A percentile compares a stretch with the other conserved stretches of the same genome.
phyloP scores from a whole-genome alignment of 2,888 invertebrate species.

The Chalcosyrphus nemorum region DNA sequence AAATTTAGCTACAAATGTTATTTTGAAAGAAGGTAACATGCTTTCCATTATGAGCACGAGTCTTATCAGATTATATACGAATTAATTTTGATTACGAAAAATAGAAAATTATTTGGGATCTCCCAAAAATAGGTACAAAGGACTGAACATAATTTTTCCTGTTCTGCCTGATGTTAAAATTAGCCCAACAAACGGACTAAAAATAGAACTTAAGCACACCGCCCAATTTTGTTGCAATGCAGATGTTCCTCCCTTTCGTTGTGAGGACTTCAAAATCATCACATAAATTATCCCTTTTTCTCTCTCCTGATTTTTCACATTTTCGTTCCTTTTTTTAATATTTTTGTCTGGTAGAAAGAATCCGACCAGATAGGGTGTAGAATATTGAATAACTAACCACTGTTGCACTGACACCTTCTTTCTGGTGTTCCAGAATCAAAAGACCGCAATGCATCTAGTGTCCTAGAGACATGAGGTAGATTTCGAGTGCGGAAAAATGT shows the following conservation, averaged over 20 bases:
- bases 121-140: not conserved
- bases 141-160: not conserved
- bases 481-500: constrained; percentile 34
- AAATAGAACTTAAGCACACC: constrained; percentile 33
- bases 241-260: constrained; percentile 48
- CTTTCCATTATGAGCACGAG: too few species aligned
- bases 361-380: not conserved
- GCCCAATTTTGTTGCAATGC: constrained; percentile 62
- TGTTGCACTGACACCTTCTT: constrained; percentile 53
- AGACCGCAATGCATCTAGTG: constrained; percentile 59
- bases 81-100: not conserved
- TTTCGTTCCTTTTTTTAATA: not conserved
- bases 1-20: not conserved
- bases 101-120: not conserved
- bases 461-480: constrained; percentile 9
- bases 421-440: constrained; percentile 54
- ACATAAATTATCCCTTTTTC: constrained; percentile 35
- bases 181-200: constrained; percentile 38
- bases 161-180: constrained; percentile 10
- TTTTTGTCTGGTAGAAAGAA: not conserved
- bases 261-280: constrained; percentile 3
- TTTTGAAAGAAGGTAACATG: not conserved
- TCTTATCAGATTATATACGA: not conserved
- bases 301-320: constrained; percentile 43
- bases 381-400: constrained; percentile 64